Evolutionary conservation across 64 coral and sea anemone genomes (phyloP), one percentile per base, ranked within the genome.

Genomic region (Exaiptasia diaphana): DNA sequence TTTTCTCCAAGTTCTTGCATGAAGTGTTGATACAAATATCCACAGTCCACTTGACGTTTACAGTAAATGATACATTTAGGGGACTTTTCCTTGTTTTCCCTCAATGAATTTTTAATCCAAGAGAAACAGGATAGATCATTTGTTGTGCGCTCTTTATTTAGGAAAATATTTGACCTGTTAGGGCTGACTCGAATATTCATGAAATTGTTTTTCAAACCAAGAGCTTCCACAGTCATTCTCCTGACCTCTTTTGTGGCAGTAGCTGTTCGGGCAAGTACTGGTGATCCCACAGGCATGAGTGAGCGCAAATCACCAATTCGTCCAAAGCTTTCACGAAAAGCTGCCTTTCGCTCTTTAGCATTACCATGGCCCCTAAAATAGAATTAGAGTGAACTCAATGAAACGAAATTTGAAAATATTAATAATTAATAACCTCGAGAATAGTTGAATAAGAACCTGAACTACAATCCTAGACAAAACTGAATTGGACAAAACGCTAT

Each of bases 21-120:
- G 21, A 82, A 82, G 26, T 90, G 78, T 13, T 62, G 40, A 64
- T 75, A 38, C 38, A 30, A 43, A 15, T 68, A 29, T 46, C 26
- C 87, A 90, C 87, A 90, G 23, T 90, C 77, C 53, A 82, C 82
- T 18, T 90, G 87, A 18, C 41, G 30, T 40, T 78, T 87, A 32
- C 84, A 70, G n/a, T 85, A 85, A 1, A 85, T 27, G 49, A 85
- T 75, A 4, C 67, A 73, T 25, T 29, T 85, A 44, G 68, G 68
- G 26, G 82, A 73, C 15, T 41, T 2, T 28, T 12, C 41, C 24
- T 37, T 11, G 37, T 41, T 45, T 27, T 5, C 67, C 38, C 42
- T 71, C 26, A 55, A 22, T 22, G 11, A 1, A 15, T 30, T 71
- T 5, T 6, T 3, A 84, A 48, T 62, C 84, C 76, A 13, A 26